Conservation (phyloP, 2,113 vertebrate genomes). For the Candoia aspera region DNA sequence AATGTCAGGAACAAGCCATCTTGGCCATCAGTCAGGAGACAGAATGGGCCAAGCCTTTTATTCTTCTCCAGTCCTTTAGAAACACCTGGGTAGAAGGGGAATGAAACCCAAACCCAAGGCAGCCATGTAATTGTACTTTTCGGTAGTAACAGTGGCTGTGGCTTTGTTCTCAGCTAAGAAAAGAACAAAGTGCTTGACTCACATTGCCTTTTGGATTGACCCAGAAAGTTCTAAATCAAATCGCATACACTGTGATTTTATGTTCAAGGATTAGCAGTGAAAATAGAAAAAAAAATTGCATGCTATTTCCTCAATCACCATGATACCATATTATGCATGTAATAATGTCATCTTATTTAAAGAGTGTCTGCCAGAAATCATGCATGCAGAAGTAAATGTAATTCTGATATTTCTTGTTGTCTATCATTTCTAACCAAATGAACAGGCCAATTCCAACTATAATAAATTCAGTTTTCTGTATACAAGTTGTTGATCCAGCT, state of each 20-base stretch:
- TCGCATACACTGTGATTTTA: not conserved
- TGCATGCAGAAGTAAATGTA: not conserved
- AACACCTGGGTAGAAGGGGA: not conserved
- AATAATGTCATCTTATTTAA: not conserved
- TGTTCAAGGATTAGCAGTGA: not conserved
- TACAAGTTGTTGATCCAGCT: no score
- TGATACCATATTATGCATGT: not conserved
- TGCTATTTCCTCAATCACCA: not conserved
- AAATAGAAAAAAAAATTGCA: not conserved
- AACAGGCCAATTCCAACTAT: no score
- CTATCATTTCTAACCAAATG: no score
- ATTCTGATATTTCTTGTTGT: no score
- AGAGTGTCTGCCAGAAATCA: not conserved
- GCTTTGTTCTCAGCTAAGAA: not conserved
- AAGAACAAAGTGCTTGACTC: not conserved
- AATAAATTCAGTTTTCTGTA: no score
- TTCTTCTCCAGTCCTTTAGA: not conserved
- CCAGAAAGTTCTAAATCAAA: not conserved
- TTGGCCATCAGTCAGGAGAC: not conserved
- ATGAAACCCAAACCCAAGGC: not conserved
- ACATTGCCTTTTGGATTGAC: not conserved
- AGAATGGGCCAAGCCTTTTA: not conserved
- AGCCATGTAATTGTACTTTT: not conserved
- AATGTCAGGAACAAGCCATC: not conserved
- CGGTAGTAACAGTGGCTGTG: not conserved